These are phyloP conservation scores for Cygnus atratus DNA, from an alignment of 2,113 vertebrate genomes.

Conservation along the genomic window DNA sequence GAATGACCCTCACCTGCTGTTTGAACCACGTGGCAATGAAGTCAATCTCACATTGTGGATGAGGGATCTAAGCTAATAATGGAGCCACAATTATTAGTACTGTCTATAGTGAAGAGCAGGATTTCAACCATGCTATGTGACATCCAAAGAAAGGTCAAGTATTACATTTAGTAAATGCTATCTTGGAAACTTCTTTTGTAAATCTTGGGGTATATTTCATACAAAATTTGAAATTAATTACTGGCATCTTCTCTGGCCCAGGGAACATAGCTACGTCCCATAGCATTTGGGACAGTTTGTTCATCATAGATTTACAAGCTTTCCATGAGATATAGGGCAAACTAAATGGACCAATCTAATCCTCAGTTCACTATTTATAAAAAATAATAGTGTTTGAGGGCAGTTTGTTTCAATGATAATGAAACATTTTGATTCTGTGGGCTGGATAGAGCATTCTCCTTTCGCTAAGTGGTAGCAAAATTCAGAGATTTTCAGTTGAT, in stretches of 20 bases:
- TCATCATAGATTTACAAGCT: not conserved
- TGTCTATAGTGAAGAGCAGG: not conserved
- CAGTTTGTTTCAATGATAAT: not conserved
- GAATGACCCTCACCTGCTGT: not conserved
- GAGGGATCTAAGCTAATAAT: not conserved
- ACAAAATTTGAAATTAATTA: not conserved
- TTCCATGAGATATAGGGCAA: not conserved
- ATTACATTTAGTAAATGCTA: not conserved
- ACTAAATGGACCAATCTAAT: not conserved
- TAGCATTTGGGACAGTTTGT: not conserved
- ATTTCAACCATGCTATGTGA: not conserved
- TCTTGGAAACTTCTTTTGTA: not conserved
- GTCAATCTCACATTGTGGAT: not conserved
- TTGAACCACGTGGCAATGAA: rapidly evolving
- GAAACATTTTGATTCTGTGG: not conserved
- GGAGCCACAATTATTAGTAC: not conserved
- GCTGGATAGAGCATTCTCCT: not conserved
- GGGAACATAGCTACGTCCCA: not conserved
- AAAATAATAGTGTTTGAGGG: not conserved
- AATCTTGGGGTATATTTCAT: not conserved
- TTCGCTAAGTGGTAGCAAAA: not conserved
- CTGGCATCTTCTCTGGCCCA: not conserved
- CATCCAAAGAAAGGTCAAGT: not conserved
- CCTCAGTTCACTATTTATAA: not conserved
- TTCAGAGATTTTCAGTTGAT: not conserved